Evolutionary conservation across 1,140 invertebrate species (phyloP), one percentile per base, ranked within the genome.

Genomic region (Ditylenchus dipsaci): DNA sequence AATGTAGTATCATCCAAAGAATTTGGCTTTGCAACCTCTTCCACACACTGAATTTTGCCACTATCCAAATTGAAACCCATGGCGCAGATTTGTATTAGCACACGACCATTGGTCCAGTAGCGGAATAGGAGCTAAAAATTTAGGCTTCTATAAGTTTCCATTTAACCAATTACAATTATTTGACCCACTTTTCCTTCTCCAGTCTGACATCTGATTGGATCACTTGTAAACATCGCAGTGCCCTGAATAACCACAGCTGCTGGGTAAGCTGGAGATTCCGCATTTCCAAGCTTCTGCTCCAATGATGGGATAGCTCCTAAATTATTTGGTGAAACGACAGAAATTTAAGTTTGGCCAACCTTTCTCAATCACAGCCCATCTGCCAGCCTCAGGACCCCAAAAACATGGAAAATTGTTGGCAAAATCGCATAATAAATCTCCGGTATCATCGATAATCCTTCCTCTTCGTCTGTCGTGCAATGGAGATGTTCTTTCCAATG

Each of bases 191-290:
- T 82, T 21, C 81, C 79, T 9, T 60, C 30, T 33, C 80, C 79
- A 17, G 68, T 74, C 63, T 81, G 79, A 33, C 79, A 81, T 53
- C 65, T 42, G 11, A 81, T 60, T 11, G 79, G 79, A 71, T 81
- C 79, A 57, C 73, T 77, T 0, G 76, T 74, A 7, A 81, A 61
- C 74, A 82, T 81, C 23, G 80, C 76, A 1, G 76, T 79, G 30
- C 79, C 79, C 73, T 82, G 79, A 42, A 81, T 71, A 15, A 81
- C 78, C 17, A 81, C 43, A 13, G 77, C 78, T 26, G 79, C 78
- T 64, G 79, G 79, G 63, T 68, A 81, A 27, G 76, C 53, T 27
- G 79, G 79, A 27, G 70, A 60, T 45, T 78, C 58, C 1, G 58
- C 42, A 19, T 66, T 58, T n/a, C 29, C 66, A 21, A 70, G 42